phyloP scores from a whole-genome alignment of 2,113 vertebrate species.

The Hippocampus mohnikei region DNA sequence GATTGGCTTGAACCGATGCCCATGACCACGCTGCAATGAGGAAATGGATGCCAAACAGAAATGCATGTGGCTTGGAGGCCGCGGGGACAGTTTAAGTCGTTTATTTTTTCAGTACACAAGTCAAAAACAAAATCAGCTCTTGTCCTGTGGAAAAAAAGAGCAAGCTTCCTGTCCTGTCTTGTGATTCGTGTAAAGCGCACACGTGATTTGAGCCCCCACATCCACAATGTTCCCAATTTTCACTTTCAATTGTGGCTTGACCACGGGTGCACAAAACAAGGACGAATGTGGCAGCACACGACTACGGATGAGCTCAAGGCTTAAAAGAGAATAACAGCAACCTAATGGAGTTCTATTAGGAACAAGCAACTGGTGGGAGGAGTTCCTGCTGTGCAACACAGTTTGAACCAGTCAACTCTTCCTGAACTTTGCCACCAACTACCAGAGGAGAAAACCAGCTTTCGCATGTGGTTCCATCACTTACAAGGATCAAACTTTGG shows the following conservation, averaged over 20 bases:
- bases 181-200: too few relatives aligned
- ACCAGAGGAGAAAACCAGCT: not conserved
- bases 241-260: not conserved
- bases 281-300: not conserved
- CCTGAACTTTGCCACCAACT: not conserved
- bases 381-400: constrained; percentile 4
- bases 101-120: not conserved
- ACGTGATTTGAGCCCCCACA: too few relatives aligned
- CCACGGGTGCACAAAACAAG: not conserved
- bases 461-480: not conserved
- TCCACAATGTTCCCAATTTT: too few relatives aligned
- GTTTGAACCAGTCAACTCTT: not conserved
- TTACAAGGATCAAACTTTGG: constrained; percentile 2
- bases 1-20: constrained; percentile 16
- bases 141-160: too few relatives aligned
- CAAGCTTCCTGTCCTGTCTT: too few relatives aligned
- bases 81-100: not conserved
- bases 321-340: not conserved
- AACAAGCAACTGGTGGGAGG: not conserved
- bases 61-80: not conserved
- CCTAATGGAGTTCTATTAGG: not conserved
- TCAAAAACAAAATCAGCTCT: too few relatives aligned
- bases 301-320: not conserved
- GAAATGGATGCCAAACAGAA: not conserved
- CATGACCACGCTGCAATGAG: constrained; percentile 10